Percentiles rank a stretch among this genome's conserved stretches.
phyloP scores from a whole-genome alignment of 2,797 vertebrate genomes.

The Syndactyla subalaris region DNA sequence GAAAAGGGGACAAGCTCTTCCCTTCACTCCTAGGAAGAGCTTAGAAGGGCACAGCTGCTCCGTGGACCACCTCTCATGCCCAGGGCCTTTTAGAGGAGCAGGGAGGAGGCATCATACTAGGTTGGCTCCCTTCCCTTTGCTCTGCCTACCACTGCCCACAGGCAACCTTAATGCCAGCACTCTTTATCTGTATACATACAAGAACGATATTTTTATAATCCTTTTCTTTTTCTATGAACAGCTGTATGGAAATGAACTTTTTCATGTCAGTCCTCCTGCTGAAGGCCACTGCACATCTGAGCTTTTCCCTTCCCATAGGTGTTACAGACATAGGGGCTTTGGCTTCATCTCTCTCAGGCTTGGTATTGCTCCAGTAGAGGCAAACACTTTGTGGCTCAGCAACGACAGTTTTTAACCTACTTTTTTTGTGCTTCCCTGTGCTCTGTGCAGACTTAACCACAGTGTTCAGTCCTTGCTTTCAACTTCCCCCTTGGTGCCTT shows the following conservation, averaged over 20 bases:
- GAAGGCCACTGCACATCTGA: not conserved
- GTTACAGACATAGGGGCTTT: not conserved
- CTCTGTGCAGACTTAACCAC: not conserved
- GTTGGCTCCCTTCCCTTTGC: not conserved
- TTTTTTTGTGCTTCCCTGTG: not conserved
- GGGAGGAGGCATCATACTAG: not conserved
- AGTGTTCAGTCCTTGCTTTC: not conserved
- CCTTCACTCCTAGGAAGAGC: not conserved
- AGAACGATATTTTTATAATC: not conserved
- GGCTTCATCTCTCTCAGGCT: not conserved
- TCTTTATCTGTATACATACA: not conserved
- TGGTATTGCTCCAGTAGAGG: not conserved
- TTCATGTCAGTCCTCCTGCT: not conserved
- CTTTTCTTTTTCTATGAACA: not conserved
- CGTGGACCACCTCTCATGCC: not conserved
- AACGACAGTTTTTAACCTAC: not conserved
- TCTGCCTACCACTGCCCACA: not conserved
- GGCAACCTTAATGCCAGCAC: not conserved
- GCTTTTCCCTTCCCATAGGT: not conserved
- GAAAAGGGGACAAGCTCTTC: not conserved
- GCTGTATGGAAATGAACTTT: not conserved
- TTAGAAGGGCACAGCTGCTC: not conserved
- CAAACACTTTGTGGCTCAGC: not conserved
- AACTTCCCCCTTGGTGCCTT: not conserved
- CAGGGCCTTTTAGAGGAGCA: not conserved